These are phyloP conservation scores for Lissonota sp. DNA, from an alignment of 2,888 invertebrate species.

Conservation along the genomic window DNA sequence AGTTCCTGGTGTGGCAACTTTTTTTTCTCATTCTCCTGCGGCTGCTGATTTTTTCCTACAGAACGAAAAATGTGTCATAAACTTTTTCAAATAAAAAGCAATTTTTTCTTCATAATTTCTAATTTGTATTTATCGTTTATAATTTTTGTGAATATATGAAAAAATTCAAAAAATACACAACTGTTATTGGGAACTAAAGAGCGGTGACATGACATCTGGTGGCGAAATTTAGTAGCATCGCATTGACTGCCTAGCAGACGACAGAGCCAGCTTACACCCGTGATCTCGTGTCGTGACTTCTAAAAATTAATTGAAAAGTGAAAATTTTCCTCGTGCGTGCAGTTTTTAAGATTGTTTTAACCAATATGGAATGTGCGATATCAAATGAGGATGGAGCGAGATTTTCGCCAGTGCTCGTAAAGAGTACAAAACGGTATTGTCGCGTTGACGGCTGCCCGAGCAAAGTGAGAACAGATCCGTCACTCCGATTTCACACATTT, in stretches of 20 bases:
- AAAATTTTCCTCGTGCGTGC: slow-evolving; percentile 1
- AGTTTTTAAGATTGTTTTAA: background rate
- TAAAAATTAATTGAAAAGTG: slow-evolving; percentile 2
- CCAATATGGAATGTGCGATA: background rate
- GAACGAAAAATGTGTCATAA: no score
- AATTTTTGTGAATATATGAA: no score
- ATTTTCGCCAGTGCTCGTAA: slow-evolving; percentile 7
- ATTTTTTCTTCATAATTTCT: no score
- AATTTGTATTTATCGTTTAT: no score
- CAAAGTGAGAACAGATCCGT: background rate
- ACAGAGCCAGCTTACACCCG: background rate
- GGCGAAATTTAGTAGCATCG: slow-evolving; percentile 4
- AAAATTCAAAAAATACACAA: no score
- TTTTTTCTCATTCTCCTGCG: no score
- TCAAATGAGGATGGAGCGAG: slow-evolving; percentile 12
- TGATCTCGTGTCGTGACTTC: background rate
- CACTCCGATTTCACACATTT: slow-evolving; percentile 38
- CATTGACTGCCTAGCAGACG: slow-evolving; percentile 8
- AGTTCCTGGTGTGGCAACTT: no score
- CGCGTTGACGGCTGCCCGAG: slow-evolving; percentile 7
- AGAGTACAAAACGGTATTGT: background rate
- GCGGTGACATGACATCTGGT: slow-evolving; percentile 10
- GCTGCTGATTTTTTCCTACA: no score
- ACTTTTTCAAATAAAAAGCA: no score
- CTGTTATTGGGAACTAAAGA: slow-evolving; percentile 1